Base-by-base conservation (phyloP, 2,888 invertebrate species). In the Atherix ibis region DNA sequence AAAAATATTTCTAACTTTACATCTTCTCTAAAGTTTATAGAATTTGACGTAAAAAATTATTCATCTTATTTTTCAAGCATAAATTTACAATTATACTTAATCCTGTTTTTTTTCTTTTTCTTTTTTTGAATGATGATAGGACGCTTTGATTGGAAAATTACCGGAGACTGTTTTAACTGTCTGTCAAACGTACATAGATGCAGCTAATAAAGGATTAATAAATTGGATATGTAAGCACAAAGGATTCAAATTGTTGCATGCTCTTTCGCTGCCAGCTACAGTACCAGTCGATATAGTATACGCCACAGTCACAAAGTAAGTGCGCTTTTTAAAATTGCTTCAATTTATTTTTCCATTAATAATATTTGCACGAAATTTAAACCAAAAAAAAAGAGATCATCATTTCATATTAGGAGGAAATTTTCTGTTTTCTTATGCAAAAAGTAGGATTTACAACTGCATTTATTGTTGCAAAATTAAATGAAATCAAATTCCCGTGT, bases 101-200 rank as follows among this genome's bases (percentile, higher is more conserved):
- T n/a, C n/a, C n/a, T n/a, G n/a, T n/a, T n/a, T n/a, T n/a, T n/a
- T n/a, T n/a, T n/a, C n/a, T n/a, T n/a, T n/a, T n/a, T n/a, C n/a
- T n/a, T n/a, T n/a, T n/a, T n/a, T n/a, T n/a, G n/a, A n/a, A n/a
- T n/a, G n/a, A n/a, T n/a, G n/a, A n/a, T 31, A 87, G 84, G 85
- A 87, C 62, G 85, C 91, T 10, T 66, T 87, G 40, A 73, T 80
- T 18, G 88, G 85, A 41, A 81, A 83, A 53, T 72, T 94, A 44
- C 92, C 92, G 8, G 88, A 89, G 52, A 81, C 83, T 2, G 87
- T 94, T 47, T 70, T 87, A 60, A 79, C 76, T 46, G 79, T 87
- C 51, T 83, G 94, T 58, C 89, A 92, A 67, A 84, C 87, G 52
- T 91, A 89, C 1, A 88, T 91, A 44, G 87, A 91, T 54, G 76